Evolutionary conservation across 2,888 invertebrate species (phyloP), one percentile per base, ranked within the genome.

Genomic region (Trichopria drosophilae): DNA sequence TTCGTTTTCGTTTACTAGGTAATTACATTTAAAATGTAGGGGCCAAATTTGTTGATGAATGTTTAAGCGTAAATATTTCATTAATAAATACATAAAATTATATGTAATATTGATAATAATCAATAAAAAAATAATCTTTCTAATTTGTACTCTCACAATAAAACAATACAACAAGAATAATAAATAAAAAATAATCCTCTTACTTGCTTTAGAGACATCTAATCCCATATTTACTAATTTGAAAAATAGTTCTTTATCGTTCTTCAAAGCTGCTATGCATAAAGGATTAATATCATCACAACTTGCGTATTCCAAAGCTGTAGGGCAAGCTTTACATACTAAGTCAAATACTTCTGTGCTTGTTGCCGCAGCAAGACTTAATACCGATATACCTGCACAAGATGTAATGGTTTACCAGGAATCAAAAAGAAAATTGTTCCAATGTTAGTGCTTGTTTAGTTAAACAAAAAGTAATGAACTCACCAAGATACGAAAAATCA

Each of bases 201-300:
- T 57, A 72, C 73, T 70, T 23, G 63, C 62, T 51, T 63, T 62
- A 3, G 57, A 51, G 34, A 65, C 20, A 23, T 69, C 48, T 20
- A 67, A 49, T 19, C 69, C 72, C 22, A 68, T 56, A 13, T 65
- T 42, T n/a, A 71, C 23, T 18, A 73, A 53, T 47, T 58, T 62
- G 16, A 65, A 64, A 44, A 73, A 71, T 12, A 73, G 45, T 31
- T 59, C 35, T 45, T 67, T 67, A 49, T 73, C 72, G 46, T 71
- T 69, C 51, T 63, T 72, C 60, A 72, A 64, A 12, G 71, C 72
- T 18, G 72, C 71, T 32, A 73, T 51, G 40, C 72, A 72, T 13
- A 73, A 50, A n/a, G 73, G 73, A 52, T 62, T 67, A 28, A 73
- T 63, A 12, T 67, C 67, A 46, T 73, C 72, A 7, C 59, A 51